These are phyloP conservation scores for Myodes glareolus DNA, from an alignment of 2,113 vertebrate species.

Conservation along the genomic window DNA sequence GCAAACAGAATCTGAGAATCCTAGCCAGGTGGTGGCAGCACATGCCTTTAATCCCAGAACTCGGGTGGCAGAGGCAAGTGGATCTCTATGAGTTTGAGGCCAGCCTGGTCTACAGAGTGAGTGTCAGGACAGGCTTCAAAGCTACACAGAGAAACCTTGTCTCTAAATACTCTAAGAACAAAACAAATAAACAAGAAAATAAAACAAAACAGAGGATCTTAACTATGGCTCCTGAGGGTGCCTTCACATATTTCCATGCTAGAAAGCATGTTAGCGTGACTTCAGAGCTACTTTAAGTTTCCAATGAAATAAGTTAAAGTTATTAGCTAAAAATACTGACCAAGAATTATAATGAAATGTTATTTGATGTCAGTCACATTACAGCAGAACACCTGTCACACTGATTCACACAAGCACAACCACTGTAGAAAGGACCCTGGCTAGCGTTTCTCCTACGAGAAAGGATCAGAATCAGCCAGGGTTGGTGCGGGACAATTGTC, in stretches of 20 bases:
- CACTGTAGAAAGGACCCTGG: background rate
- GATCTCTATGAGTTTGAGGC: too few species aligned
- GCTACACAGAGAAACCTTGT: too few species aligned
- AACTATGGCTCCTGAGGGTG: background rate
- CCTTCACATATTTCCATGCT: background rate
- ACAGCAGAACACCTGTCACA: slow-evolving; percentile 1
- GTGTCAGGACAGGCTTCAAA: too few species aligned
- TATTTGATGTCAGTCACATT: background rate
- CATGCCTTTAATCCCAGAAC: too few species aligned
- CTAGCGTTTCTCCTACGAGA: background rate
- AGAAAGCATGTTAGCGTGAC: background rate
- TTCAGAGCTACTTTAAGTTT: background rate
- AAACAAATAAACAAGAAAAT: too few species aligned
- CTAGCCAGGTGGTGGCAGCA: background rate
- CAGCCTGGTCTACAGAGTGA: too few species aligned
- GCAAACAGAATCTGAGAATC: background rate
- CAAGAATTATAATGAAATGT: background rate
- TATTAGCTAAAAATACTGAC: slow-evolving; percentile 21
- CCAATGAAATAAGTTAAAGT: background rate
- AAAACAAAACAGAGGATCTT: background rate
- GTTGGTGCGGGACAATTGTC: too few species aligned
- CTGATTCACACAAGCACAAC: background rate
- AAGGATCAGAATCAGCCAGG: background rate
- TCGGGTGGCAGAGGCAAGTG: too few species aligned
- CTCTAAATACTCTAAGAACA: too few species aligned